Evolutionary conservation across 1,140 invertebrate species (phyloP).

Genomic region (Phocides pigmalion): DNA sequence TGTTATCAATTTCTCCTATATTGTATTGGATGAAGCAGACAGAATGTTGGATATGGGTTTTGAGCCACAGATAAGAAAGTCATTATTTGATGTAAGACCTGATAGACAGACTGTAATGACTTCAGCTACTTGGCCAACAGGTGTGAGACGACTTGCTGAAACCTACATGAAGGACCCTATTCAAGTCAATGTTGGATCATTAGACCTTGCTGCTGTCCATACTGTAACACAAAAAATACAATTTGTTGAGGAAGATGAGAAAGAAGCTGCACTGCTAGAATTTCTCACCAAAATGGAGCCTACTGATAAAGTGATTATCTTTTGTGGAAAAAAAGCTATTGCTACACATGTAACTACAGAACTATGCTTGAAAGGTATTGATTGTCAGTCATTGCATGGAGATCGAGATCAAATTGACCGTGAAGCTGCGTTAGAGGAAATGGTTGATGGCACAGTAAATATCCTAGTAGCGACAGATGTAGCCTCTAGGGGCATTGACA

Average conservation of each 20-base stretch:
- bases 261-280: constrained; percentile 76
- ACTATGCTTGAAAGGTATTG: constrained; percentile 87
- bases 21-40: constrained; percentile 97
- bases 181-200: constrained; percentile 93
- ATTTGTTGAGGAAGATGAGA: constrained; percentile 89
- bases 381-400: constrained; percentile 93
- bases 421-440: constrained; percentile 93
- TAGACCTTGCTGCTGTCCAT: constrained; percentile 94
- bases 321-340: constrained; percentile 92
- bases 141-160: constrained; percentile 91
- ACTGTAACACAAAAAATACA: constrained; percentile 91
- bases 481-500: constrained; percentile 95
- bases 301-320: constrained; percentile 93
- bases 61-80: constrained; percentile 94
- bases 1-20: constrained; percentile 91
- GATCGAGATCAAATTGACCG: constrained; percentile 93
- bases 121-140: constrained; percentile 94
- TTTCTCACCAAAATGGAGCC: constrained; percentile 87
- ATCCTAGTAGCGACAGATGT: constrained; percentile 98
- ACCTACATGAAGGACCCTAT: constrained; percentile 95
- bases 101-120: constrained; percentile 95
- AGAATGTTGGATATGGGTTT: constrained; percentile 95
- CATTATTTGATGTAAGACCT: constrained; percentile 90
- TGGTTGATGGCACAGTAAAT: constrained; percentile 89
- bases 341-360: constrained; percentile 93